Evolutionary conservation across 2,113 vertebrate genomes (phyloP).

Genomic region (Phainopepla nitens): DNA sequence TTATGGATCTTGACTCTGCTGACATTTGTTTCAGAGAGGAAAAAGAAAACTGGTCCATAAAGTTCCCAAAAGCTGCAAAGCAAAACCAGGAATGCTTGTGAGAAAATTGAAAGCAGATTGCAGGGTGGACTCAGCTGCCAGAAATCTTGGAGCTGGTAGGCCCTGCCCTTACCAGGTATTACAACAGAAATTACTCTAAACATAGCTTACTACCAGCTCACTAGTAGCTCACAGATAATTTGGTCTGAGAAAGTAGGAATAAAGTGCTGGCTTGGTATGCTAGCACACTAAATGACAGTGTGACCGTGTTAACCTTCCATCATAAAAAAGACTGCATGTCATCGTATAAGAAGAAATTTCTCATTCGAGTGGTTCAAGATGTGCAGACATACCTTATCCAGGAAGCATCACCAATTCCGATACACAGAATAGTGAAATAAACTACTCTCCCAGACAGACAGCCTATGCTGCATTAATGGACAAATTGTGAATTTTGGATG

Average conservation of each 20-base stretch:
- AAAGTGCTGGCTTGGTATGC: neutral
- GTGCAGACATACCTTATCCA: neutral
- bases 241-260: neutral
- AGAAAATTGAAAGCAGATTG: neutral
- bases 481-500: neutral
- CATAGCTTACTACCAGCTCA: neutral
- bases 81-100: constrained; percentile 23
- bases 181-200: neutral
- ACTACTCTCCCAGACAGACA: neutral
- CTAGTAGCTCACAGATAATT: neutral
- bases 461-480: neutral
- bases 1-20: constrained; percentile 36
- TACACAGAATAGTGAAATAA: neutral
- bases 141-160: neutral
- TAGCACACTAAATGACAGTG: neutral
- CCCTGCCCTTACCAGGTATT: neutral
- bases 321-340: neutral
- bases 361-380: neutral
- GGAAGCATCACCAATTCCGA: neutral
- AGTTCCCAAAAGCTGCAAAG: constrained; percentile 3
- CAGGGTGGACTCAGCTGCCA: neutral
- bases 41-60: constrained; percentile 34
- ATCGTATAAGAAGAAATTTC: neutral
- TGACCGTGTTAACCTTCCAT: neutral
- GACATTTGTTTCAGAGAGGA: constrained; percentile 15